phyloP scores from a whole-genome alignment of 2,888 invertebrate genomes.

The Eupeodes luniger region DNA sequence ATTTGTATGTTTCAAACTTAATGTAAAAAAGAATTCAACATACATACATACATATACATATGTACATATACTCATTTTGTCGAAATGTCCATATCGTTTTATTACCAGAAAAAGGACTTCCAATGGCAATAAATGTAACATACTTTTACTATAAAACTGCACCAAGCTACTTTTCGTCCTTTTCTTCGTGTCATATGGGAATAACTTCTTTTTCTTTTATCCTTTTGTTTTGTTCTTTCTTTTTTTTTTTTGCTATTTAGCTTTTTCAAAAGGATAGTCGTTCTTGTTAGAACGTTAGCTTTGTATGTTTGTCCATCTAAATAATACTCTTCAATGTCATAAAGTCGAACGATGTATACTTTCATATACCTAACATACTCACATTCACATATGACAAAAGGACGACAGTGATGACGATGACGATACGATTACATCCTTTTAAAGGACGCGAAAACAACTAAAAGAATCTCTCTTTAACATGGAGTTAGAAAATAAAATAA shows the following conservation, averaged over 20 bases:
- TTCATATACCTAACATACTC: background rate
- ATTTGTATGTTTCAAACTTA: slow-evolving; percentile 27
- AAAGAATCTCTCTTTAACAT: slow-evolving; percentile 41
- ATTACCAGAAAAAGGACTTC: slow-evolving; percentile 63
- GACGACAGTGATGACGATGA: slow-evolving; percentile 25
- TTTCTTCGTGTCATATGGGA: slow-evolving; percentile 64
- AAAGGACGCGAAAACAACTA: background rate
- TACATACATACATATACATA: background rate
- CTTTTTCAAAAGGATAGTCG: slow-evolving; percentile 2
- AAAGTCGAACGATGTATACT: slow-evolving; percentile 50
- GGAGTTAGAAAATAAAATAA: slow-evolving; percentile 12
- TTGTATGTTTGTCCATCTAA: slow-evolving; percentile 47
- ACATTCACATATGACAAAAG: background rate
- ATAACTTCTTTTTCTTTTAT: slow-evolving; percentile 45
- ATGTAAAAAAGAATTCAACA: slow-evolving; percentile 5
- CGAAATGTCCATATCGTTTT: slow-evolving; percentile 58
- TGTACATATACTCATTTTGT: slow-evolving; percentile 12
- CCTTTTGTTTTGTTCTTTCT: background rate
- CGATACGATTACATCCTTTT: slow-evolving; percentile 12
- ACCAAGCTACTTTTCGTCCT: slow-evolving; percentile 18
- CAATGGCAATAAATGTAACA: slow-evolving; percentile 62
- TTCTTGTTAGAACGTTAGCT: background rate
- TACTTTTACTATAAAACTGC: slow-evolving; percentile 65
- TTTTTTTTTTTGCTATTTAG: background rate
- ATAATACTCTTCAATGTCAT: slow-evolving; percentile 64